These are phyloP conservation scores for Oncorhynchus kisutch DNA, from an alignment of 2,113 vertebrate genomes.

Conservation along the genomic window DNA sequence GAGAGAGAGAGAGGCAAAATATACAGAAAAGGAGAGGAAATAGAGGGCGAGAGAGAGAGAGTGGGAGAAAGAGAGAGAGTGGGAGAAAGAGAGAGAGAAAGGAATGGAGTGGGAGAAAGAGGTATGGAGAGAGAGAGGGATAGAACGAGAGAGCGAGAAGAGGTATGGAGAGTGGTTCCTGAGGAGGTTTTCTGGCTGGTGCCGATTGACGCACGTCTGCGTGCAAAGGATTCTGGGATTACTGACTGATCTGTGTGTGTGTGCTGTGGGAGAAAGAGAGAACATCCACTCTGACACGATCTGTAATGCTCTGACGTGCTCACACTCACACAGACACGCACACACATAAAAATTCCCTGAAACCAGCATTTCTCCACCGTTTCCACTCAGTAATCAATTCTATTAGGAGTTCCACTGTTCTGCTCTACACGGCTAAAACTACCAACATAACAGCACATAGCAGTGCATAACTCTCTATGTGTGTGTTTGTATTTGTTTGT, in stretches of 20 bases:
- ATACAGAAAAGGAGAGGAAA: background rate
- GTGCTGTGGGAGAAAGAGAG: background rate
- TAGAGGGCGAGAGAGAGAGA: background rate
- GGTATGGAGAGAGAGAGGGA: background rate
- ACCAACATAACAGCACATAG: background rate
- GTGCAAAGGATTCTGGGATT: background rate
- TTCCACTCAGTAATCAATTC: slow-evolving; percentile 10
- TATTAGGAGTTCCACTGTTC: background rate
- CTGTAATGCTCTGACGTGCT: background rate
- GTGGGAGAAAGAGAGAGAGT: background rate
- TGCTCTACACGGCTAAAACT: background rate
- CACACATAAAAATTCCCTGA: background rate
- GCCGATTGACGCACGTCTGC: background rate
- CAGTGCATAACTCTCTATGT: background rate
- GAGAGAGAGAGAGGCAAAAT: too few species aligned
- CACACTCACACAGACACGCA: slow-evolving; percentile 10
- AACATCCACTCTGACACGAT: background rate
- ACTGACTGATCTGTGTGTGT: background rate
- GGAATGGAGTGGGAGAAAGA: background rate
- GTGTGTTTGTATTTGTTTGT: background rate
- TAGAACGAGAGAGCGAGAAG: background rate
- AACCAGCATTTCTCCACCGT: background rate
- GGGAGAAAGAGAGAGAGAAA: background rate
- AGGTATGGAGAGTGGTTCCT: background rate
- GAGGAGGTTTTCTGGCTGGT: background rate